phyloP scores from a whole-genome alignment of 2,888 invertebrate genomes.

The Tetheella fluctuosa region DNA sequence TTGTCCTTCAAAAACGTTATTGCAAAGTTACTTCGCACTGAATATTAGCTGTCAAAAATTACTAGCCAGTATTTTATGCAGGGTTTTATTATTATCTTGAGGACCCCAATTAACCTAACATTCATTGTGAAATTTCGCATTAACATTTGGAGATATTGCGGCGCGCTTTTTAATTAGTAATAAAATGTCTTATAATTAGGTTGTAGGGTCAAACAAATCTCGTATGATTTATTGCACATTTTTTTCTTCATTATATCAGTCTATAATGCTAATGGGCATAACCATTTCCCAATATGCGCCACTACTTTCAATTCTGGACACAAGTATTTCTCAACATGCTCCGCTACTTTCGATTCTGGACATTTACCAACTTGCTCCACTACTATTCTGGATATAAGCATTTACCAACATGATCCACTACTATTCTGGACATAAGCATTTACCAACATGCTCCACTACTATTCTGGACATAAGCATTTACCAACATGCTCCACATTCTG shows the following conservation, averaged over 20 bases:
- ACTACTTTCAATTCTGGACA: too few relatives aligned
- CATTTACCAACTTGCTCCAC: too few relatives aligned
- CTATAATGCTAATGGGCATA: too few relatives aligned
- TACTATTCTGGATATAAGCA: too few relatives aligned
- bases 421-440: too few relatives aligned
- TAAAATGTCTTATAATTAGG: neutral
- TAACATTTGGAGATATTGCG: constrained; percentile 4
- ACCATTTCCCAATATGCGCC: too few relatives aligned
- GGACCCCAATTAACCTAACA: neutral
- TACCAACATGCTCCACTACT: too few relatives aligned
- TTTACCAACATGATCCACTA: too few relatives aligned
- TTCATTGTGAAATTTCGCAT: neutral
- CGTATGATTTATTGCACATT: neutral
- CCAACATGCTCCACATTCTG: too few relatives aligned
- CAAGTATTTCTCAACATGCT: too few relatives aligned
- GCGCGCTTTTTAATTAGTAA: neutral
- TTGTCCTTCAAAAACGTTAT: neutral
- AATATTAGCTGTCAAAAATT: neutral
- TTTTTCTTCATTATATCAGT: neutral
- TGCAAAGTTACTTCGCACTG: neutral
- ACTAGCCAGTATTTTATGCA: neutral
- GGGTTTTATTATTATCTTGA: neutral
- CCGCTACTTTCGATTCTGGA: too few relatives aligned
- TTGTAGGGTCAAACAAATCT: neutral
- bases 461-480: too few relatives aligned